A percentile compares a stretch with the other conserved stretches of the same genome.
Evolutionary conservation across 1,140 invertebrate species (phyloP).

Genomic region (Diprion similis): DNA sequence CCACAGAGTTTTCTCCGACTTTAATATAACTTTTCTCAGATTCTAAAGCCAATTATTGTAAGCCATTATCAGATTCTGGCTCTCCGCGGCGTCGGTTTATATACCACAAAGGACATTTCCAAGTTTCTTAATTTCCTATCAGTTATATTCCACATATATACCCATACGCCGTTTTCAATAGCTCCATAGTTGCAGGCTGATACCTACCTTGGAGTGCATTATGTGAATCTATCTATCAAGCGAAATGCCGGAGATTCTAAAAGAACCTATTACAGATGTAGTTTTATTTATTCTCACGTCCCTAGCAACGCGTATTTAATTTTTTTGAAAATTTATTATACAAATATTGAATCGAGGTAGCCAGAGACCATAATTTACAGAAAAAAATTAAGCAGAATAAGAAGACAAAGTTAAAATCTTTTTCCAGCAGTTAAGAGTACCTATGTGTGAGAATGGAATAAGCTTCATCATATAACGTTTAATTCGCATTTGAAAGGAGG

Average conservation of each 20-base stretch:
- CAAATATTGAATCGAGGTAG: not conserved
- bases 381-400: too few relatives aligned
- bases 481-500: too few relatives aligned
- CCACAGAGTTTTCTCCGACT: not conserved
- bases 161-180: not conserved
- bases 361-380: too few relatives aligned
- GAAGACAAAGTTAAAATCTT: too few relatives aligned
- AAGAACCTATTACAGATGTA: too few relatives aligned
- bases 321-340: too few relatives aligned
- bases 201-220: not conserved
- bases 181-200: not conserved
- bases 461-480: too few relatives aligned
- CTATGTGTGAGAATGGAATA: too few relatives aligned
- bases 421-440: too few relatives aligned
- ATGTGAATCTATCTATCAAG: not conserved
- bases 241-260: too few relatives aligned
- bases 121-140: slow-evolving; percentile 6
- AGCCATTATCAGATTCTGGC: not conserved
- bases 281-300: too few relatives aligned
- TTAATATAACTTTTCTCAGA: not conserved
- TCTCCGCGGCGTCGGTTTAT: not conserved
- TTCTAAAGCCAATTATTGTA: not conserved
- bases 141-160: not conserved
- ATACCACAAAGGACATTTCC: not conserved
- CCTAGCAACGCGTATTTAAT: too few relatives aligned